Evolutionary conservation across 2,888 invertebrate genomes (phyloP).

Genomic region (Melinaea menophilus): DNA sequence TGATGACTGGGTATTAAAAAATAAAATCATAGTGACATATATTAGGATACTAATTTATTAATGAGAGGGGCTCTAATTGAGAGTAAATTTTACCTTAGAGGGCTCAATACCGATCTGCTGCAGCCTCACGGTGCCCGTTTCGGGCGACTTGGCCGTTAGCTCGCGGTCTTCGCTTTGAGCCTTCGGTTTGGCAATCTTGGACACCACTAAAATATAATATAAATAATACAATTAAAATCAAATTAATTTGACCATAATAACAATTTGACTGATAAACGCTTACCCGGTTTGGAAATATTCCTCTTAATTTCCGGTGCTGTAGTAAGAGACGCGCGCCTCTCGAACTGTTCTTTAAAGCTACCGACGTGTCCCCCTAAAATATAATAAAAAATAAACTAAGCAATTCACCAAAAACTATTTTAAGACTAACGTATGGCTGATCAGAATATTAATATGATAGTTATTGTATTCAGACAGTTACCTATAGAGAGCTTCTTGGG

Average conservation of each 20-base stretch:
- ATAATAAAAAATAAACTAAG: background rate
- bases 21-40: too few relatives aligned
- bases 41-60: background rate
- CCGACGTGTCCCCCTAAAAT: constrained; percentile 85
- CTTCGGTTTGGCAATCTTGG: constrained; percentile 73
- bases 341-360: constrained; percentile 91
- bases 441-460: too few relatives aligned
- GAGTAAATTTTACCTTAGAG: constrained; percentile 49
- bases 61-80: background rate
- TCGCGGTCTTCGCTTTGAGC: constrained; percentile 74
- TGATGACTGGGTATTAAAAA: constrained; percentile 9
- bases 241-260: background rate
- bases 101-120: constrained; percentile 75
- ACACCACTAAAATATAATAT: constrained; percentile 46
- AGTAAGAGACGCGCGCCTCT: constrained; percentile 84
- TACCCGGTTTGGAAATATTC: constrained; percentile 64
- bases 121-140: constrained; percentile 64
- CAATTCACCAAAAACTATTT: too few relatives aligned
- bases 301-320: constrained; percentile 67
- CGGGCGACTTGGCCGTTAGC: constrained; percentile 50
- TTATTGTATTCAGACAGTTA: constrained; percentile 29
- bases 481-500: constrained; percentile 88
- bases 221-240: background rate
- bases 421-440: too few relatives aligned
- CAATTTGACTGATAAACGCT: background rate